Evolutionary conservation across 1,140 invertebrate species (phyloP).

Genomic region (Lucilia sericata): DNA sequence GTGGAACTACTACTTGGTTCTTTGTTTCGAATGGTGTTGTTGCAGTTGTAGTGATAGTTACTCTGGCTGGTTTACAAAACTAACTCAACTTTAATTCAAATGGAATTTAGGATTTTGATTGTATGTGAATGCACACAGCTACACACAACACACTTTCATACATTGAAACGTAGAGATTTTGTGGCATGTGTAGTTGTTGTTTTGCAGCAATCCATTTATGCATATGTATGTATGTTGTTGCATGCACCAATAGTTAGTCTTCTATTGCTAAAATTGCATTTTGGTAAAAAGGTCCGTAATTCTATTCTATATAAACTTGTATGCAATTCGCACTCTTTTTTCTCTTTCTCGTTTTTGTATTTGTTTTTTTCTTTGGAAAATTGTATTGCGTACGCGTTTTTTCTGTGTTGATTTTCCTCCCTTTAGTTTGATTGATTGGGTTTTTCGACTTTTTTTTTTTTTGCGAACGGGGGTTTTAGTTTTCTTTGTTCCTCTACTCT

Average conservation of each 20-base stretch:
- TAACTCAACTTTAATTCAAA: constrained; percentile 53
- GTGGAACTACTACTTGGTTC: constrained; percentile 3
- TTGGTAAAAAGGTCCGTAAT: constrained; percentile 19
- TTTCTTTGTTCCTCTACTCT: constrained; percentile 30
- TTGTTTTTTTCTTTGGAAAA: constrained; percentile 8
- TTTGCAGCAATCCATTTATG: constrained; percentile 56
- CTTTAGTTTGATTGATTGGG: constrained; percentile 60
- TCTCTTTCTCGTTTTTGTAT: background rate
- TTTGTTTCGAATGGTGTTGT: constrained; percentile 4
- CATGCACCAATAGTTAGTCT: constrained; percentile 28
- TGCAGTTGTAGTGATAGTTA: constrained; percentile 22
- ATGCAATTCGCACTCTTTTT: constrained; percentile 42
- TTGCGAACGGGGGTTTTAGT: constrained; percentile 34
- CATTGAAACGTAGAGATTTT: constrained; percentile 18
- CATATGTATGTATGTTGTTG: background rate
- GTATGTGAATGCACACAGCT: background rate
- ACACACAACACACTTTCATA: background rate
- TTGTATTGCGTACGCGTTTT: constrained; percentile 41
- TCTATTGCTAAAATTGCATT: constrained; percentile 8
- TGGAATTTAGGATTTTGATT: constrained; percentile 62
- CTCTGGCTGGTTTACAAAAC: constrained; percentile 28
- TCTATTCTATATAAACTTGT: constrained; percentile 29
- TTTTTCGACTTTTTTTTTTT: constrained; percentile 46
- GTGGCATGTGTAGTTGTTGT: constrained; percentile 66
- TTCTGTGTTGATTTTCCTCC: constrained; percentile 38